A percentile compares a stretch with the other conserved stretches of the same genome.
These are phyloP conservation scores for Sthenelais limicola DNA, from an alignment of 2,888 invertebrate species.

Conservation along the genomic window DNA sequence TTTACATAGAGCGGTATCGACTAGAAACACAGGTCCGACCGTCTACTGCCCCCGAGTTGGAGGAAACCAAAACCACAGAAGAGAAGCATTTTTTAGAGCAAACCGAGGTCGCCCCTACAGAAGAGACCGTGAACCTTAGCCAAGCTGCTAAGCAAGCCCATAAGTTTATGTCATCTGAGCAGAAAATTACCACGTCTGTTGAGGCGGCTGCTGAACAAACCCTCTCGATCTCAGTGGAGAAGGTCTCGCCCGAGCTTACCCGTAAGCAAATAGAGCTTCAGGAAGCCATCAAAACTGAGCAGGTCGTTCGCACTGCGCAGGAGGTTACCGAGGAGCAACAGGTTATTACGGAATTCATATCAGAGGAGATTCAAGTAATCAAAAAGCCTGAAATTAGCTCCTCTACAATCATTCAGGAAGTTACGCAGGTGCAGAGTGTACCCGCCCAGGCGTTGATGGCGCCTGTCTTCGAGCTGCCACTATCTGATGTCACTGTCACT, in stretches of 20 bases:
- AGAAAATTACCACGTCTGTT: constrained; percentile 22
- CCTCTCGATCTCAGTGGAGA: constrained; percentile 18
- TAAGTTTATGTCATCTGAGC: constrained; percentile 11
- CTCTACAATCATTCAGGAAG: constrained; percentile 7
- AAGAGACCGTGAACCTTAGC: constrained; percentile 35
- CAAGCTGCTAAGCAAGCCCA: constrained; percentile 4
- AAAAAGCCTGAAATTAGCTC: constrained; percentile 20
- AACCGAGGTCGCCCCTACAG: constrained; percentile 40
- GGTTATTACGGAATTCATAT: constrained; percentile 39
- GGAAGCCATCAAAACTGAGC: constrained; percentile 42
- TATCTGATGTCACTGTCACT: constrained; percentile 57
- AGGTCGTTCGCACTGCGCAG: constrained; percentile 39
- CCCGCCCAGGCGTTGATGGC: constrained; percentile 50
- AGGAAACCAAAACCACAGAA: constrained; percentile 28
- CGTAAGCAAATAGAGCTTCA: constrained; percentile 22
- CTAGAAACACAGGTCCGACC: constrained; percentile 47
- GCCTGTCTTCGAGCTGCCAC: constrained; percentile 53
- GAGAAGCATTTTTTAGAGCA: constrained; percentile 38
- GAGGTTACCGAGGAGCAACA: constrained; percentile 47
- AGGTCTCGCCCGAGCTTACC: constrained; percentile 21
- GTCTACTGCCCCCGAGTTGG: constrained; percentile 25
- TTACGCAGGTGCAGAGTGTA: constrained; percentile 36
- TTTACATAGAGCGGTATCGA: constrained; percentile 52
- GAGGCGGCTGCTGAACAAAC: constrained; percentile 40
- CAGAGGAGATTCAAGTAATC: constrained; percentile 36